phyloP scores from a whole-genome alignment of 2,113 vertebrate genomes.

The Phainopepla nitens region DNA sequence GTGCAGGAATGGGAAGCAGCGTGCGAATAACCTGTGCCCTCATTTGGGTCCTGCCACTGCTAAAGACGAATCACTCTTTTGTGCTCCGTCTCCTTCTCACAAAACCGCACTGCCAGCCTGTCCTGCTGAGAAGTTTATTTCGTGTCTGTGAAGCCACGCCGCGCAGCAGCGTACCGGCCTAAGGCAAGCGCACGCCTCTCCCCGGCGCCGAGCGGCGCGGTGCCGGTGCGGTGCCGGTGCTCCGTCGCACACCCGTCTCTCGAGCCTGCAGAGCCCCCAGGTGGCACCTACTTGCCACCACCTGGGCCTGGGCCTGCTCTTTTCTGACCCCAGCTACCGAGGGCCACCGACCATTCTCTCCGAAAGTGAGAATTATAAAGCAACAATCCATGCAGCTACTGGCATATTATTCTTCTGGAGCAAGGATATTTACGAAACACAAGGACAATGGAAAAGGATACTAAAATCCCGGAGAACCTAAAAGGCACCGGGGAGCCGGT shows the following conservation, averaged over 20 bases:
- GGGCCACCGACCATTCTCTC: neutral
- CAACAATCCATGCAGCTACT: neutral
- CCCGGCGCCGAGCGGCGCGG: neutral
- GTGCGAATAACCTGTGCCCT: neutral
- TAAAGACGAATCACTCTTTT: no score
- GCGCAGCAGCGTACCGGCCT: neutral
- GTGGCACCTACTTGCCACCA: constrained; percentile 24
- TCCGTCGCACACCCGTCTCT: neutral
- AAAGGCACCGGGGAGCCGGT: neutral
- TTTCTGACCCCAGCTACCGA: neutral
- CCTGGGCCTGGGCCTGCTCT: neutral
- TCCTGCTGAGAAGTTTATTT: neutral
- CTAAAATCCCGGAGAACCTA: neutral
- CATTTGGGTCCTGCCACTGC: neutral
- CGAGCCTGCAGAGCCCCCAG: constrained; percentile 54
- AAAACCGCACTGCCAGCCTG: neutral
- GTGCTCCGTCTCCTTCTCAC: neutral
- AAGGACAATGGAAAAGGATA: neutral
- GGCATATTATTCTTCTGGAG: neutral
- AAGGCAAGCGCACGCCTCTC: neutral
- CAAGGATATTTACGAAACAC: neutral
- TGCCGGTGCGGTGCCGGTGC: neutral
- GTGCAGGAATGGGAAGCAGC: no score
- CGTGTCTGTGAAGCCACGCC: rapidly evolving
- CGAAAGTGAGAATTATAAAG: neutral